Evolutionary conservation across 2,113 vertebrate species (phyloP).

Genomic region (Amphilophus citrinellus): DNA sequence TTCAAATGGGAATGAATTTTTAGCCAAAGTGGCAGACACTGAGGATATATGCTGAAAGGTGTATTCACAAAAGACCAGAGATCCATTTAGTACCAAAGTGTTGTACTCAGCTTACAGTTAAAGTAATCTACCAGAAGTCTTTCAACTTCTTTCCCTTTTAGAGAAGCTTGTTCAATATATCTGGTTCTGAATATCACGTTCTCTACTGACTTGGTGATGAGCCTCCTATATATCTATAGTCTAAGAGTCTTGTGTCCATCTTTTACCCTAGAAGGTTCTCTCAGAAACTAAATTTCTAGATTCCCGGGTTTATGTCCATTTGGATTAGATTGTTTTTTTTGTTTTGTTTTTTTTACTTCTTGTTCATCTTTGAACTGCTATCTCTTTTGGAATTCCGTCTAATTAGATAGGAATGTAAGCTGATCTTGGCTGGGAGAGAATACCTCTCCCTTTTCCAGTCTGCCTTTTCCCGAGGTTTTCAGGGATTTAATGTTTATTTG

Average conservation of each 20-base stretch:
- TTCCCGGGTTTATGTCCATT: neutral
- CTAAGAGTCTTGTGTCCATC: neutral
- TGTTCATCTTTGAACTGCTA: neutral
- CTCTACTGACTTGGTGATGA: neutral
- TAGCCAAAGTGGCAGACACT: neutral
- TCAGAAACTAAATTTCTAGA: neutral
- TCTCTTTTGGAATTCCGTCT: conserved; percentile 37
- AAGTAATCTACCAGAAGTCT: neutral
- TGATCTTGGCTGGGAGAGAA: conserved; percentile 11
- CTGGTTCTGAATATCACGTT: neutral
- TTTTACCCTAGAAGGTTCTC: neutral
- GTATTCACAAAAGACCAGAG: neutral
- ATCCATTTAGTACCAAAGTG: neutral
- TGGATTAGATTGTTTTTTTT: neutral
- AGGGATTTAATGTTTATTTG: conserved; percentile 52
- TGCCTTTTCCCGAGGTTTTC: conserved; percentile 22
- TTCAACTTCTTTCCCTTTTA: neutral
- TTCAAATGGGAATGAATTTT: neutral
- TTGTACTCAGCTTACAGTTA: neutral
- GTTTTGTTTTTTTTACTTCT: conserved; percentile 12
- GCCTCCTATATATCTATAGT: neutral
- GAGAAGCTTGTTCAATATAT: neutral
- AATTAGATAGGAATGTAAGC: conserved; percentile 57
- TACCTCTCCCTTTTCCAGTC: neutral
- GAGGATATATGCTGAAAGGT: neutral